These are phyloP conservation scores for Oedothorax gibbosus DNA, from an alignment of 1,140 invertebrate species.

Conservation along the genomic window DNA sequence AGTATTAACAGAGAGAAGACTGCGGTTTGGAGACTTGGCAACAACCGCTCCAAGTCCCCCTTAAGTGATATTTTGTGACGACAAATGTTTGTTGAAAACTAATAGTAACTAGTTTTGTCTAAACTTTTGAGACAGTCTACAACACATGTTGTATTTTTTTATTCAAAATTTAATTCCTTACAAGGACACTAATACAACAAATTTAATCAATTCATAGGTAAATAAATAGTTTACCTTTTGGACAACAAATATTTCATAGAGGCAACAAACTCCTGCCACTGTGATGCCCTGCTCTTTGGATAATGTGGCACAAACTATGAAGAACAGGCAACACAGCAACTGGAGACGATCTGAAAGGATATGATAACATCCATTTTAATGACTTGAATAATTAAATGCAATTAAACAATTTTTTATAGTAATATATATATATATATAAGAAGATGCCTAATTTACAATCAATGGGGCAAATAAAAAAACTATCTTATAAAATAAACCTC, in stretches of 20 bases:
- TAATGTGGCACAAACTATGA: conserved; percentile 85
- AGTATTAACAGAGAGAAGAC: too few relatives aligned
- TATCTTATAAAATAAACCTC: neutral
- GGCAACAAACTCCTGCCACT: conserved; percentile 88
- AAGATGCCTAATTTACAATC: neutral
- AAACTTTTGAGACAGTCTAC: too few relatives aligned
- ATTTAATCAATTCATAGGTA: too few relatives aligned
- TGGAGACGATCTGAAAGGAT: conserved; percentile 75
- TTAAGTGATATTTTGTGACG: too few relatives aligned
- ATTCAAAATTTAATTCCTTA: too few relatives aligned
- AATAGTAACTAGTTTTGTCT: too few relatives aligned
- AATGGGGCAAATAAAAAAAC: neutral
- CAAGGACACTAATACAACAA: too few relatives aligned
- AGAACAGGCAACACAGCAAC: conserved; percentile 79
- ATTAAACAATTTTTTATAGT: neutral
- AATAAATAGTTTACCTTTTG: conserved; percentile 59
- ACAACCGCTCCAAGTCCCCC: too few relatives aligned
- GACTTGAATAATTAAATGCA: neutral
- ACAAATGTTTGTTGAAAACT: too few relatives aligned
- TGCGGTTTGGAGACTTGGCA: too few relatives aligned
- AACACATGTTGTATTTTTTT: too few relatives aligned
- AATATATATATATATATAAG: neutral
- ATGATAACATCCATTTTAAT: neutral
- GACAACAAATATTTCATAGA: conserved; percentile 81
- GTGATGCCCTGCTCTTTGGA: conserved; percentile 99